A percentile compares a stretch with the other conserved stretches of the same genome.
These are phyloP conservation scores for Mylabris phalerata DNA, from an alignment of 1,140 invertebrate genomes.

Conservation along the genomic window DNA sequence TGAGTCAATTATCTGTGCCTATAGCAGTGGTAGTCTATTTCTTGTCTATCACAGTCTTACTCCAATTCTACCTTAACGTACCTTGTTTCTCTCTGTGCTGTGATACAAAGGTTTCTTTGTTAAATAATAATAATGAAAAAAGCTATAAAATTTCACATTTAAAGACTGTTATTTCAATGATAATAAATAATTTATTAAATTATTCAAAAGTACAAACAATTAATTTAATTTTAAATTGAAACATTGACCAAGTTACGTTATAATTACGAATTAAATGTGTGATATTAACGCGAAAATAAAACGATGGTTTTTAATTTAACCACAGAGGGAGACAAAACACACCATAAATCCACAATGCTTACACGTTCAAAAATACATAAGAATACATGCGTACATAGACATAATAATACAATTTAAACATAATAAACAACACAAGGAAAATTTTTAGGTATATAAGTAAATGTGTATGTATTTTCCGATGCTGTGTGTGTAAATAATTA, in stretches of 20 bases:
- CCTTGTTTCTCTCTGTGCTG: constrained; percentile 37
- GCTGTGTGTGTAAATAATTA: constrained; percentile 36
- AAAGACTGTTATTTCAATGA: too few relatives aligned
- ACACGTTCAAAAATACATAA: constrained; percentile 44
- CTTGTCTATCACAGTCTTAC: constrained; percentile 36
- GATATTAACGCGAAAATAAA: constrained; percentile 4
- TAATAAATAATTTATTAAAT: too few relatives aligned
- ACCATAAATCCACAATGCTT: constrained; percentile 34
- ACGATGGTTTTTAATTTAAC: constrained; percentile 7
- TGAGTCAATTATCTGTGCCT: constrained; percentile 45
- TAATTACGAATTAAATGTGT: neutral
- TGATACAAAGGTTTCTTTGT: constrained; percentile 10
- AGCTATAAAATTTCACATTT: too few relatives aligned
- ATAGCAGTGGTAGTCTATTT: constrained; percentile 41
- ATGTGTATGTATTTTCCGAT: constrained; percentile 43
- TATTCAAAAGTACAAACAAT: too few relatives aligned
- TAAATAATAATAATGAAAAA: too few relatives aligned
- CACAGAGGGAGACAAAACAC: constrained; percentile 35
- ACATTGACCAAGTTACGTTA: neutral
- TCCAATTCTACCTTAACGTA: constrained; percentile 23
- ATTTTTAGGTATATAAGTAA: constrained; percentile 30
- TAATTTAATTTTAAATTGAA: neutral
- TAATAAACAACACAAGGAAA: constrained; percentile 29
- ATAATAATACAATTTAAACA: constrained; percentile 15
- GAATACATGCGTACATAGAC: constrained; percentile 32